phyloP scores from a whole-genome alignment of 92 coral and sea anemone species.

The Siderastrea radians region DNA sequence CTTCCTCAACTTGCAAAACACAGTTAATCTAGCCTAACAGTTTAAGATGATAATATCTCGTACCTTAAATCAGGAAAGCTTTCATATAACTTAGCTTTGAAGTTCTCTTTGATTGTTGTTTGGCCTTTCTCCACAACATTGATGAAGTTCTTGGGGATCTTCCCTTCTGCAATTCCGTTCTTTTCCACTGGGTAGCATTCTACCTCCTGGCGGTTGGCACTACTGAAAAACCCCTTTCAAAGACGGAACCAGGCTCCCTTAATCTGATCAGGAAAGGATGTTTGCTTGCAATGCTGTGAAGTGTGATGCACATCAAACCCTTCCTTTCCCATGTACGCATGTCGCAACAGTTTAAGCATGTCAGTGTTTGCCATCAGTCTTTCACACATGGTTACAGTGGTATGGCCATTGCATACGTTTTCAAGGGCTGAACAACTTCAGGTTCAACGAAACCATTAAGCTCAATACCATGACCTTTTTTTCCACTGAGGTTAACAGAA shows the following conservation, averaged over 20 bases:
- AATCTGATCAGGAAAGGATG: conserved; percentile 61
- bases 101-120: conserved; percentile 20
- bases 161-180: conserved; percentile 19
- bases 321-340: conserved; percentile 38
- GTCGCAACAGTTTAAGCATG: conserved; percentile 38
- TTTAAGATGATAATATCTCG: conserved; percentile 1
- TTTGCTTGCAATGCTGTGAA: conserved; percentile 34
- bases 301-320: conserved; percentile 67
- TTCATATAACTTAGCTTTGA: conserved; percentile 30
- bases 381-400: conserved; percentile 68
- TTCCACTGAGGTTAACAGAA: conserved; percentile 44
- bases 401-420: conserved; percentile 52
- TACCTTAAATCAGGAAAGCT: conserved; percentile 29
- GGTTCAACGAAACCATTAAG: conserved; percentile 62
- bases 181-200: conserved; percentile 26
- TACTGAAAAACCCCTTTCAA: conserved; percentile 34
- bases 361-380: conserved; percentile 57
- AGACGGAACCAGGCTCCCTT: conserved; percentile 76
- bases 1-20: too few species aligned
- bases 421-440: conserved; percentile 62
- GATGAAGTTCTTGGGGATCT: conserved; percentile 10
- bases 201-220: conserved; percentile 19
- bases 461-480: conserved; percentile 35
- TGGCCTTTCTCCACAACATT: conserved; percentile 26
- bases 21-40: too few species aligned